A percentile compares a stretch with the other conserved stretches of the same genome.
Conservation (phyloP, 2,113 vertebrate genomes). For the Zosterops pallidus region DNA sequence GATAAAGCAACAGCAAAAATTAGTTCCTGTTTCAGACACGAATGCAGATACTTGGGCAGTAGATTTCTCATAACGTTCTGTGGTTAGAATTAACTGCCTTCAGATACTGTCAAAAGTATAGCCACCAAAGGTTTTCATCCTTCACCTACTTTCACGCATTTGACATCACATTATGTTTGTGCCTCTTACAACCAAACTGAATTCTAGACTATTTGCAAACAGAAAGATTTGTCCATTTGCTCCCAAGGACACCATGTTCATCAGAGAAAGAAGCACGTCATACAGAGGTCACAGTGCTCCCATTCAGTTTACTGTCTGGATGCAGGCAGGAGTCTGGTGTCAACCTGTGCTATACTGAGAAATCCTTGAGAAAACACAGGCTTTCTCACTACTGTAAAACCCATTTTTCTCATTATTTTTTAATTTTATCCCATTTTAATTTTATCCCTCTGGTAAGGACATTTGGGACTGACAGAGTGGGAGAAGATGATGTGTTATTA, state of each 20-base stretch:
- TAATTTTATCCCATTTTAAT: neutral
- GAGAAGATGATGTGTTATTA: neutral
- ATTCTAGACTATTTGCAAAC: neutral
- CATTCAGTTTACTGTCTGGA: neutral
- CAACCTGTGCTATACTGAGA: neutral
- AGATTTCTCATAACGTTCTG: neutral
- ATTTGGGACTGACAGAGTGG: neutral
- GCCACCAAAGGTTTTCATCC: neutral
- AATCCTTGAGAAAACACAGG: neutral
- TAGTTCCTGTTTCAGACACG: neutral
- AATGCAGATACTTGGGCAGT: neutral
- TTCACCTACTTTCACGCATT: neutral
- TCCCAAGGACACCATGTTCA: neutral
- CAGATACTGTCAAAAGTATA: neutral
- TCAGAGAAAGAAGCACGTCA: neutral
- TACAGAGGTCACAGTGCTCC: neutral
- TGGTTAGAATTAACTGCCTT: neutral
- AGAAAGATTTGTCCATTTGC: neutral
- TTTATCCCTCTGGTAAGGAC: neutral
- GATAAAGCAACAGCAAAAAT: neutral
- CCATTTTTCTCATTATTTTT: neutral
- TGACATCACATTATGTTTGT: neutral
- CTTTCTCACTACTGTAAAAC: neutral
- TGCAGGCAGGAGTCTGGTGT: neutral
- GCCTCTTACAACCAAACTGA: neutral